Conservation (phyloP, 1,140 invertebrate genomes). For the Goniozus legneri region DNA sequence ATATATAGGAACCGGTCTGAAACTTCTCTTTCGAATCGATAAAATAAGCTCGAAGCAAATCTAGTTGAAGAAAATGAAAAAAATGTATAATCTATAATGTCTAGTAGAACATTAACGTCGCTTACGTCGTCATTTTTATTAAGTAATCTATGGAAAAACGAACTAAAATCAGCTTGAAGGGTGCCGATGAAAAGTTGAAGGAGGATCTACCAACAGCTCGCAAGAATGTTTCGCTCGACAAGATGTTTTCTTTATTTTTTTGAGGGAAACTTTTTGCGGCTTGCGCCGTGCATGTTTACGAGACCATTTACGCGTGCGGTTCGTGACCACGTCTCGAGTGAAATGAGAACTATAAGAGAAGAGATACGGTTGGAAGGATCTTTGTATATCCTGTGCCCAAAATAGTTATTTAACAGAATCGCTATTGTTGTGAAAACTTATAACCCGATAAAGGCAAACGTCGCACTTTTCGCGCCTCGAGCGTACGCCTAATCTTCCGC, state of each 20-base stretch:
- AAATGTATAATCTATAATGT: constrained; percentile 34
- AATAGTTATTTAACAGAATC: too few relatives aligned
- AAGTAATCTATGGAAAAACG: background rate
- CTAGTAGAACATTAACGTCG: constrained; percentile 29
- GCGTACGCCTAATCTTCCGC: too few relatives aligned
- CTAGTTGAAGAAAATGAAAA: constrained; percentile 31
- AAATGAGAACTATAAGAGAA: too few relatives aligned
- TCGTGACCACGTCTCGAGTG: constrained; percentile 10
- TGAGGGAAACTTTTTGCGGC: too few relatives aligned
- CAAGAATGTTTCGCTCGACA: constrained; percentile 14
- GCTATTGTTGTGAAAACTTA: too few relatives aligned
- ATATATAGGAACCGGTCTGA: constrained; percentile 29
- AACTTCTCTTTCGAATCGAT: constrained; percentile 19
- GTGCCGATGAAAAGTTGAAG: constrained; percentile 6
- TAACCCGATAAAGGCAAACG: too few relatives aligned
- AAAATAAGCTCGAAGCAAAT: constrained; percentile 23
- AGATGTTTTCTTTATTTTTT: too few relatives aligned
- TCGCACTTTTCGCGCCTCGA: too few relatives aligned
- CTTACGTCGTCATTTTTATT: constrained; percentile 33
- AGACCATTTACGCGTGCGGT: constrained; percentile 2
- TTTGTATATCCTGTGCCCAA: too few relatives aligned
- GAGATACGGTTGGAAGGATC: too few relatives aligned
- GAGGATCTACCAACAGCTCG: constrained; percentile 6
- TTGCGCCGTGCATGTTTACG: constrained; percentile 9
- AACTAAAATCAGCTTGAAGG: constrained; percentile 12